These are phyloP conservation scores for Noctilio leporinus DNA, from an alignment of 2,113 vertebrate genomes.

Conservation along the genomic window DNA sequence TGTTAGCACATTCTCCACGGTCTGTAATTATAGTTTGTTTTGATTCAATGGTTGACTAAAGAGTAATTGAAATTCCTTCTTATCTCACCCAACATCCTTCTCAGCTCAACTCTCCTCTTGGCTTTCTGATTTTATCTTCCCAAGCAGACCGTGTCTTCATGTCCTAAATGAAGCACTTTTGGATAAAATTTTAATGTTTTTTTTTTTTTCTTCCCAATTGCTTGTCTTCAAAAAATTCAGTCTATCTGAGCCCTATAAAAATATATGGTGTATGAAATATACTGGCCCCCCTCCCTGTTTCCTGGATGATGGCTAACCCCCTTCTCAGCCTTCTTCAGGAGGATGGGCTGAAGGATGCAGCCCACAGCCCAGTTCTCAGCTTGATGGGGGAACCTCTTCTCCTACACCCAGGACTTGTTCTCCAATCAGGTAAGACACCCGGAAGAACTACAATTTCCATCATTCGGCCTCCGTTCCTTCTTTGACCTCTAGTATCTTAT, in stretches of 20 bases:
- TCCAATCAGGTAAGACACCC: background rate
- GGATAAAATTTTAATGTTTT: background rate
- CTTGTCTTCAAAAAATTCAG: background rate
- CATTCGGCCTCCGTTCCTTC: background rate
- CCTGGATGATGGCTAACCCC: background rate
- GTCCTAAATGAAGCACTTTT: background rate
- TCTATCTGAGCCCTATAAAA: background rate
- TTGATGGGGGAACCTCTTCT: background rate
- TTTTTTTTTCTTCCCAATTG: background rate
- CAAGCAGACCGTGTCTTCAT: background rate
- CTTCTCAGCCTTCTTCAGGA: background rate
- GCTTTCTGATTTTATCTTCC: background rate
- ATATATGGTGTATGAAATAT: background rate
- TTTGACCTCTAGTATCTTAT: background rate
- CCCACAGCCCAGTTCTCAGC: background rate
- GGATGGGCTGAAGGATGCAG: accelerated
- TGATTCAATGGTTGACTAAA: conserved; percentile 13
- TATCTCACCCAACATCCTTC: conserved; percentile 13
- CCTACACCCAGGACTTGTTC: background rate
- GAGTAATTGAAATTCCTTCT: conserved; percentile 27
- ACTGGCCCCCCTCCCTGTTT: background rate
- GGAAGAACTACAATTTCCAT: background rate
- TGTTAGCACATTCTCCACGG: background rate
- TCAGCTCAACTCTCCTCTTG: background rate
- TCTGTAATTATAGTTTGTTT: conserved; percentile 41